Conservation (phyloP, 2,888 invertebrate species). For the Cheilosia pagana region DNA sequence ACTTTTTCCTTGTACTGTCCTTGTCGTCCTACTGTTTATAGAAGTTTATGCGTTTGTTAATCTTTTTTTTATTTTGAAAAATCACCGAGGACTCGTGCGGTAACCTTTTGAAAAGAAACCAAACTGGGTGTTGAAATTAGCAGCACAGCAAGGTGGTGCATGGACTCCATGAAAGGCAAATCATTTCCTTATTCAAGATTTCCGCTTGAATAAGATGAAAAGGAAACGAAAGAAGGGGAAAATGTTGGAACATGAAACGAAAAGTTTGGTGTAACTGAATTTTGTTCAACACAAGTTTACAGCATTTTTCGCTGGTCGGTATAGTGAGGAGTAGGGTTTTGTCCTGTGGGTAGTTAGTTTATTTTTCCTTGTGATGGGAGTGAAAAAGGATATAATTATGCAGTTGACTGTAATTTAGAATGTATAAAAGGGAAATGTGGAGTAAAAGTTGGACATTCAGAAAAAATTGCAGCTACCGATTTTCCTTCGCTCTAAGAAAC, state of each 20-base stretch:
- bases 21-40: constrained; percentile 51
- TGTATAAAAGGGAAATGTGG: background rate
- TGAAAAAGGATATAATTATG: constrained; percentile 7
- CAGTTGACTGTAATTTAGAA: constrained; percentile 16
- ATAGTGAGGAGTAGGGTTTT: constrained; percentile 14
- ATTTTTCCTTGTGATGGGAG: background rate
- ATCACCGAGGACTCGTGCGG: constrained; percentile 29
- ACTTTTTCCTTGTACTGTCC: constrained; percentile 54
- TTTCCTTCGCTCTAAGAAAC: too few relatives aligned
- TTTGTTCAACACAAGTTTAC: constrained; percentile 62
- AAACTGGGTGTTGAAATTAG: constrained; percentile 69
- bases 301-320: background rate
- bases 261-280: constrained; percentile 70
- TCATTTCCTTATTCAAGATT: constrained; percentile 75
- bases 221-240: constrained; percentile 8
- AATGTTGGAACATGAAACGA: constrained; percentile 15
- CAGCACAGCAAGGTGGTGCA: constrained; percentile 40
- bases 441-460: background rate
- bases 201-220: constrained; percentile 68
- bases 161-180: constrained; percentile 66
- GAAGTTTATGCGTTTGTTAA: constrained; percentile 30
- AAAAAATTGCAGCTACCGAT: too few relatives aligned
- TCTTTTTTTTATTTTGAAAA: constrained; percentile 10
- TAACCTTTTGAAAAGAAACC: constrained; percentile 47
- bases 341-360: constrained; percentile 2